Percentiles rank a stretch among this genome's conserved stretches.
These are phyloP conservation scores for Echeneis naucrates DNA, from an alignment of 2,797 vertebrate genomes.

Conservation along the genomic window DNA sequence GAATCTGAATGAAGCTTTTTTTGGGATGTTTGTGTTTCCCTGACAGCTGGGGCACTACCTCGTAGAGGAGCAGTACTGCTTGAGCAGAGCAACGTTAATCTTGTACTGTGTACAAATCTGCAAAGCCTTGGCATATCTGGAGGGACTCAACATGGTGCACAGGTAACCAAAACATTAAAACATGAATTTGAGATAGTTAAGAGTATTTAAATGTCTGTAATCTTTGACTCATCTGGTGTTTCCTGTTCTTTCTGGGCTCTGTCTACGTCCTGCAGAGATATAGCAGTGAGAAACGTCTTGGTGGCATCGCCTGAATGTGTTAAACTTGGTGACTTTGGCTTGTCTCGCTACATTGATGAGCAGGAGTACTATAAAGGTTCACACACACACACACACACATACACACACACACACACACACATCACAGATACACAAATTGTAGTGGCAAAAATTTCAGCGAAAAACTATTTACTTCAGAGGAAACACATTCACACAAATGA, in stretches of 20 bases:
- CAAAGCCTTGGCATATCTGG: constrained; percentile 94
- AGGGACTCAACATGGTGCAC: constrained; percentile 91
- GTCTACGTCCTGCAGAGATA: constrained; percentile 65
- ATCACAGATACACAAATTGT: background rate
- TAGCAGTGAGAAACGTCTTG: constrained; percentile 82
- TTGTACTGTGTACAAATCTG: constrained; percentile 91
- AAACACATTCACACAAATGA: background rate
- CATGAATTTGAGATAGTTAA: background rate
- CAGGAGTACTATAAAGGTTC: constrained; percentile 91
- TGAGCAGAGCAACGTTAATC: constrained; percentile 82
- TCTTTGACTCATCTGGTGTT: fast-evolving
- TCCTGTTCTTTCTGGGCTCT: background rate
- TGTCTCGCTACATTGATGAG: constrained; percentile 94
- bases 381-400: background rate
- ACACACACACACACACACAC: background rate
- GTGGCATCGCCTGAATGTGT: constrained; percentile 90
- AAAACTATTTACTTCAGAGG: too few species aligned
- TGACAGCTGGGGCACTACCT: constrained; percentile 91
- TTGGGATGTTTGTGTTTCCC: background rate
- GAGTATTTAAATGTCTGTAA: too few species aligned
- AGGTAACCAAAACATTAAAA: constrained; percentile 77
- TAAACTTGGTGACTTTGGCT: constrained; percentile 92
- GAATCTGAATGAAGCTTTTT: too few species aligned
- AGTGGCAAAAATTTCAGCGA: constrained; percentile 1
- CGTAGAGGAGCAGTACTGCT: constrained; percentile 82